phyloP scores from a whole-genome alignment of 2,888 invertebrate genomes.

The Temnothorax rugatulus region DNA sequence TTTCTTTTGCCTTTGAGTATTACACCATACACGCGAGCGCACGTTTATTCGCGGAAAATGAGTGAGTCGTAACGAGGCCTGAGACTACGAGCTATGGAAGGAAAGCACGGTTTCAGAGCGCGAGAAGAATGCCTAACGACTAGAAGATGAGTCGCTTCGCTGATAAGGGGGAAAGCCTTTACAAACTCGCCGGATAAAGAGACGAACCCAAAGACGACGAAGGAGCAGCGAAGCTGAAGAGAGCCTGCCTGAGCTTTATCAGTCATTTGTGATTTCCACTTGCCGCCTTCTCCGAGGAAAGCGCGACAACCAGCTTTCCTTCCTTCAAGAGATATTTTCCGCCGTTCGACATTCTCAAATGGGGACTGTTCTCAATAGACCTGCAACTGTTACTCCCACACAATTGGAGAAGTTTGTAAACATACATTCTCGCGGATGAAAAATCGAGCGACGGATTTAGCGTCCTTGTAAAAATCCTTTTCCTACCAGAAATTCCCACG shows the following conservation, averaged over 20 bases:
- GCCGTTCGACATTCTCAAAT: conserved; percentile 29
- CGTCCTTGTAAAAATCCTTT: conserved; percentile 15
- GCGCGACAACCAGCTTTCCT: conserved; percentile 49
- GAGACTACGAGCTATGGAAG: conserved; percentile 15
- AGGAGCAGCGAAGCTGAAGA: conserved; percentile 23
- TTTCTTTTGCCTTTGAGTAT: background rate
- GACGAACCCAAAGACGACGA: conserved; percentile 42
- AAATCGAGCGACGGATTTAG: conserved; percentile 31
- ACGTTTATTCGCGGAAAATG: conserved; percentile 31
- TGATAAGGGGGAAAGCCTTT: conserved; percentile 75
- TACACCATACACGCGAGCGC: background rate
- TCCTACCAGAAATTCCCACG: background rate
- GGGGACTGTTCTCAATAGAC: conserved; percentile 32
- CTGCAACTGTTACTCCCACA: conserved; percentile 29
- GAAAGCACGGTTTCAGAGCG: conserved; percentile 31
- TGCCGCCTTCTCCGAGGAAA: conserved; percentile 40
- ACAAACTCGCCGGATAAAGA: conserved; percentile 65
- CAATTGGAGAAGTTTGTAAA: conserved; percentile 36
- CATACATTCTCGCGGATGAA: conserved; percentile 44
- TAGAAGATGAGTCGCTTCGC: conserved; percentile 76
- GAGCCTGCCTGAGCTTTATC: conserved; percentile 63
- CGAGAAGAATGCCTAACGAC: conserved; percentile 78
- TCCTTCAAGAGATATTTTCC: conserved; percentile 42
- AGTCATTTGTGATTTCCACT: conserved; percentile 72
- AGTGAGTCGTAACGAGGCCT: conserved; percentile 42